These are phyloP conservation scores for Bolinopsis microptera DNA, from an alignment of 37 sponge, comb jelly and placozoan genomes.

Conservation along the genomic window DNA sequence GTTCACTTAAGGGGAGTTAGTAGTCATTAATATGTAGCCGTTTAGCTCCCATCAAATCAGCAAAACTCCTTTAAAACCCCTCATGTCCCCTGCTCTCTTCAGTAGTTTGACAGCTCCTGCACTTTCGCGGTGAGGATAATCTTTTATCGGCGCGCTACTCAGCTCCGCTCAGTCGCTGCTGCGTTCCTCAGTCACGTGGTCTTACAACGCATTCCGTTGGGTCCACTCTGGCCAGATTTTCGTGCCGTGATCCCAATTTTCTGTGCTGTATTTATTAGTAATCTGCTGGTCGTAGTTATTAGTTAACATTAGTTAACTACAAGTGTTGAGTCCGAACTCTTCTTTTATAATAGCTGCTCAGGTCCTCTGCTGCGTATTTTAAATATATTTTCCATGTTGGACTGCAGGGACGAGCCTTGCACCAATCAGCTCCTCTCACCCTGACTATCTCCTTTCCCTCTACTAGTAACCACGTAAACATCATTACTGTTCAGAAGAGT, in stretches of 20 bases:
- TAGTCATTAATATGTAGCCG: slow-evolving; percentile 59
- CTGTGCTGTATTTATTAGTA: slow-evolving; percentile 54
- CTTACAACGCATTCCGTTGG: not conserved
- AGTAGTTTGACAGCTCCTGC: not conserved
- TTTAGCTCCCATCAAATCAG: not conserved
- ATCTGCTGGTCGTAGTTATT: not conserved
- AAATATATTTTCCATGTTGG: not conserved
- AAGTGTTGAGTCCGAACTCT: not conserved
- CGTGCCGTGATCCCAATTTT: not conserved
- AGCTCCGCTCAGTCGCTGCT: no score
- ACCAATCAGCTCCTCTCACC: no score
- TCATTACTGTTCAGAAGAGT: no score
- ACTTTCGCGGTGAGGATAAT: not conserved
- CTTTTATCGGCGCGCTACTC: no score
- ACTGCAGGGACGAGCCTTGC: no score
- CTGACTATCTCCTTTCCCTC: no score
- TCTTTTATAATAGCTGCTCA: not conserved
- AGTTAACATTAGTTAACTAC: not conserved
- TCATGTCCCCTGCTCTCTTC: not conserved
- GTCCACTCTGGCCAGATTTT: no score
- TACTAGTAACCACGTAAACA: no score
- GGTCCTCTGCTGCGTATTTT: not conserved
- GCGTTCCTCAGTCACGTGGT: not conserved
- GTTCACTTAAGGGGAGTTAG: slow-evolving; percentile 1
- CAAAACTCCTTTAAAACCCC: not conserved